Base-by-base conservation (phyloP, 2,888 invertebrate genomes). In the Lasius platythorax region DNA sequence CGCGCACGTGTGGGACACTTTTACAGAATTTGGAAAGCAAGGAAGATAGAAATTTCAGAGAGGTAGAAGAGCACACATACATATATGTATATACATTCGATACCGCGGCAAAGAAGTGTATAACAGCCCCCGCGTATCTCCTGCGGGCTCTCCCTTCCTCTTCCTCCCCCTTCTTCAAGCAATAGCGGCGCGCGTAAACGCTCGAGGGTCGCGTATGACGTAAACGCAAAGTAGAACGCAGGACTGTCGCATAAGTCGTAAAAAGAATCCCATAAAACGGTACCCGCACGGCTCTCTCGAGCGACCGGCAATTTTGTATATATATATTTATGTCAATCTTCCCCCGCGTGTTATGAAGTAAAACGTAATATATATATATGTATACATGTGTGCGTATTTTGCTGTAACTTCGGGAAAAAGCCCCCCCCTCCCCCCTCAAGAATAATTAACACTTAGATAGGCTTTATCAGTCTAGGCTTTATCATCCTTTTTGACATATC, bases 181-280 rank as follows among this genome's bases (percentile, higher is more conserved):
- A 73, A 79, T 50, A 67, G 73, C 68, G n/a, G 46, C 28, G 78
- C 76, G 74, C 84, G 86, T 87, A 85, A 88, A 91, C 79, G 88
- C 64, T 87, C 78, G 89, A 89, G 90, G 91, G 85, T 86, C 91
- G 92, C 89, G 91, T 88, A 89, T 91, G 89, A 91, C 91, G 90
- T 90, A 91, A 92, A 92, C 90, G 91, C 91, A 91, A 93, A 93
- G 91, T 91, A 90, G 93, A 93, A 91, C 92, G 87, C 92, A 92
- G 91, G 92, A 93, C 93, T 93, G 90, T 92, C 91, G 91, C n/a
- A 50, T 91, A 91, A 92, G 93, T 94, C 93, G 92, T 94, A 94
- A 94, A 94, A 92, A 90, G 89, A 92, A 91, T 93, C 93, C 53
- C 93, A 92, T 93, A 93, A 94, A 94, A 93, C 89, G 89, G 90